Evolutionary conservation across 2,888 invertebrate species (phyloP), one percentile per base, ranked within the genome.

Genomic region (Horisme vitalbata): DNA sequence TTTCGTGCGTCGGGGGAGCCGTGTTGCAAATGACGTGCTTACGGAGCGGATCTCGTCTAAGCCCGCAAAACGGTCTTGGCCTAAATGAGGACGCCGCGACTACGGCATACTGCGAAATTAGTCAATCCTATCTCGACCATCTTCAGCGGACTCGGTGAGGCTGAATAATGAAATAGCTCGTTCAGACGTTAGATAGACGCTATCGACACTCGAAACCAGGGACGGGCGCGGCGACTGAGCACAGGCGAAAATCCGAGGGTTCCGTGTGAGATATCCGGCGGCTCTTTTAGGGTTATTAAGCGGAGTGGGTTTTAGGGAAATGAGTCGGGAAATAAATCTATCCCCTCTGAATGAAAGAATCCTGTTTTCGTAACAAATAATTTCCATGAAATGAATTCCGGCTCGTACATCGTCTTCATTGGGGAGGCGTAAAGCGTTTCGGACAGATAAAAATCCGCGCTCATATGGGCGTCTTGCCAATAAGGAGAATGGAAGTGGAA

Each of bases 101-200:
- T 70, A 68, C 76, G 71, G 73, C 73, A 77, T 76, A 81, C 75
- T 81, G 73, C 75, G 69, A 80, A 86, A 87, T 87, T 88, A 83
- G 85, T 84, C 84, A 82, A 81, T 83, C 75, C 80, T 83, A 86
- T 83, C 83, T 71, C 71, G 59, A 68, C 68, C 72, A 83, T 87
- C 82, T 81, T 67, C 65, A 72, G 69, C 65, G 71, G 65, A 76
- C 69, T 73, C 74, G 71, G 71, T 68, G 73, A 74, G 68, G 70
- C 77, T 77, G 85, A 86, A 86, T 87, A 88, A 88, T 87, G 81
- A 84, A 87, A 87, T 86, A 84, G 84, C 81, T 83, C 76, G 72
- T 79, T 75, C 78, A 77, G 70, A 67, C 71, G 66, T 68, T 62
- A 71, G 68, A 68, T 78, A 71, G 72, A 61, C 74, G 73, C 70